A percentile compares a stretch with the other conserved stretches of the same genome.
phyloP scores from a whole-genome alignment of 1,140 invertebrate genomes.

The Zaprionus inermis region DNA sequence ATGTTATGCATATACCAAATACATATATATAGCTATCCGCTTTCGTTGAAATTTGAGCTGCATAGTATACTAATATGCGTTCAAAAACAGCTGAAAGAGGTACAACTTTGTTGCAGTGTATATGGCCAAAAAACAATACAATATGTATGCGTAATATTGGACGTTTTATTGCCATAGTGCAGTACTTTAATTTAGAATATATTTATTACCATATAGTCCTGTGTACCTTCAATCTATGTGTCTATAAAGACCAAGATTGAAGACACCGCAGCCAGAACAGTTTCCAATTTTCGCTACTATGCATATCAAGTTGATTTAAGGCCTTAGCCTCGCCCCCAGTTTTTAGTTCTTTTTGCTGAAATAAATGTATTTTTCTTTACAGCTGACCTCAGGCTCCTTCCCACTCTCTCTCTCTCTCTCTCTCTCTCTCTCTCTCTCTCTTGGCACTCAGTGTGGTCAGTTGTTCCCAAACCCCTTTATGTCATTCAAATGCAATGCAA shows the following conservation, averaged over 20 bases:
- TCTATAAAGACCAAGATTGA: neutral
- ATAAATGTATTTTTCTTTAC: conserved; percentile 2
- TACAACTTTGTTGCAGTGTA: too few relatives aligned
- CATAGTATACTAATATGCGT: neutral
- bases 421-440: neutral
- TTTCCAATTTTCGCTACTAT: neutral
- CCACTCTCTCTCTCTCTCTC: neutral
- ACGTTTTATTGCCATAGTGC: too few relatives aligned
- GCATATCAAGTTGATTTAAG: neutral
- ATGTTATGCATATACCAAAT: neutral
- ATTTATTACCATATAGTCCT: neutral
- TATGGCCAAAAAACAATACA: too few relatives aligned
- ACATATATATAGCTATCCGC: neutral
- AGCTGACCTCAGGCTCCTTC: conserved; percentile 3
- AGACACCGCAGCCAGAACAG: neutral
- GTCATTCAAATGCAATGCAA: neutral
- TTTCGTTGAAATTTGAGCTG: neutral
- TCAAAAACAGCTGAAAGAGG: too few relatives aligned
- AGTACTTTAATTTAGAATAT: too few relatives aligned
- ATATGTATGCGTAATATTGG: too few relatives aligned
- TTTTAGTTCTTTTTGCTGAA: neutral
- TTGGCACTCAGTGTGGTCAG: conserved; percentile 2
- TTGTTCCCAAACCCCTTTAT: neutral
- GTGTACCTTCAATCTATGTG: neutral
- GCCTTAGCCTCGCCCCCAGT: neutral